Evolutionary conservation across 37 sponge, comb jelly and placozoan species (phyloP), one percentile per base, ranked within the genome.

Genomic region (Halisarca cf. caerulea): DNA sequence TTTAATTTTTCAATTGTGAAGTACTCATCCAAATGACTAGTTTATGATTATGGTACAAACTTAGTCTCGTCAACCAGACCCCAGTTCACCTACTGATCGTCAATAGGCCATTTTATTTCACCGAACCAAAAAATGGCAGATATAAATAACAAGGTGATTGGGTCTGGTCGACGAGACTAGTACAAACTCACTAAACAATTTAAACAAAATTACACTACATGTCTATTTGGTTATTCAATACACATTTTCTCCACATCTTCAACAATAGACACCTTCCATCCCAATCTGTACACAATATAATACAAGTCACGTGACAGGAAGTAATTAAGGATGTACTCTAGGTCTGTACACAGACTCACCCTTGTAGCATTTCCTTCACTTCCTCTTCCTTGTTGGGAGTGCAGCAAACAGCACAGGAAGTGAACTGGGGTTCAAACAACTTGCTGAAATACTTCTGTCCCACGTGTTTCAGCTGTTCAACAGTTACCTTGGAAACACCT

Each of bases 321-420:
- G 30, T 28, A 62, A n/a, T 62, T 6, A 62, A 62, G 51, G 51
- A 14, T 47, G 30, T 62, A 62, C 64, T 20, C 57, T 55, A 55
- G 57, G 11, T 55, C 11, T 17, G 11, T 20, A 55, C 17, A 17
- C 57, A 62, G 15, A 25, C 95, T 94, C 64, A 89, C 95, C 33
- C 44, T 47, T 82, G 72, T 60, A 96, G 82, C 7, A 89, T 83
- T 2, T 54, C 69, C 79, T 51, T 84, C 47, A 96, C 81, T 38
- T 94, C 92, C 36, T 83, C 58, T 0, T 89, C 90, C 54, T 96
- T 96, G 33, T 82, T 83, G 51, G 94, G 88, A 60, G 89, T 96
- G 58, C 95, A 94, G 59, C 92, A 89, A 37, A 96, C 84, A n/a
- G 88, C 92, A 59, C 92, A 92, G 18, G 58, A 62, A 14, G 91